phyloP scores from a whole-genome alignment of 2,797 vertebrate species.

The Carduelis carduelis region DNA sequence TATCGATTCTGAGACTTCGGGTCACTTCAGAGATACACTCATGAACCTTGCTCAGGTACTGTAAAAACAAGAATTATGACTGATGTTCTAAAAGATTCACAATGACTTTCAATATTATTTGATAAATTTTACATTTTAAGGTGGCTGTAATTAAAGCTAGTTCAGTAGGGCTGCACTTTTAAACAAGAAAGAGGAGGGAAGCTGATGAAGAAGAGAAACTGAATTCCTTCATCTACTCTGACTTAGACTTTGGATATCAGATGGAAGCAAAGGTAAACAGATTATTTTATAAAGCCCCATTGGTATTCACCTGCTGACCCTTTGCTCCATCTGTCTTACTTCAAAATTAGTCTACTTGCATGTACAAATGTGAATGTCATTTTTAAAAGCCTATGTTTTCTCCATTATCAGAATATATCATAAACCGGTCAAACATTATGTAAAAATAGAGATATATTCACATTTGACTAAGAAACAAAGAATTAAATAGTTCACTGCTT shows the following conservation, averaged over 20 bases:
- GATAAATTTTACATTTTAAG: not conserved
- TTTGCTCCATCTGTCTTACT: not conserved
- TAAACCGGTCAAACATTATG: not conserved
- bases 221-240: not conserved
- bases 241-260: not conserved
- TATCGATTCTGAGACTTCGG: slow-evolving; percentile 77
- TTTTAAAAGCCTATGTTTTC: not conserved
- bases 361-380: not conserved
- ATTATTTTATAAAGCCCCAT: not conserved
- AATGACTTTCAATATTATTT: not conserved
- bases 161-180: not conserved
- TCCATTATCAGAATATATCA: not conserved
- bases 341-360: not conserved
- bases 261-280: not conserved
- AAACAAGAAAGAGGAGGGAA: not conserved
- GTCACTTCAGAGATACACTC: slow-evolving; percentile 80
- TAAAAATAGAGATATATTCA: not conserved
- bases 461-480: not conserved
- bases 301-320: not conserved
- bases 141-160: not conserved
- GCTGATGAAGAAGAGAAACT: not conserved
- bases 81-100: not conserved
- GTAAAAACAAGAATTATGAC: not conserved
- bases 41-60: slow-evolving; percentile 80
- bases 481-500: not conserved